These are phyloP conservation scores for Paramormyrops hopkinsi DNA, from an alignment of 2,797 vertebrate species.

Conservation along the genomic window DNA sequence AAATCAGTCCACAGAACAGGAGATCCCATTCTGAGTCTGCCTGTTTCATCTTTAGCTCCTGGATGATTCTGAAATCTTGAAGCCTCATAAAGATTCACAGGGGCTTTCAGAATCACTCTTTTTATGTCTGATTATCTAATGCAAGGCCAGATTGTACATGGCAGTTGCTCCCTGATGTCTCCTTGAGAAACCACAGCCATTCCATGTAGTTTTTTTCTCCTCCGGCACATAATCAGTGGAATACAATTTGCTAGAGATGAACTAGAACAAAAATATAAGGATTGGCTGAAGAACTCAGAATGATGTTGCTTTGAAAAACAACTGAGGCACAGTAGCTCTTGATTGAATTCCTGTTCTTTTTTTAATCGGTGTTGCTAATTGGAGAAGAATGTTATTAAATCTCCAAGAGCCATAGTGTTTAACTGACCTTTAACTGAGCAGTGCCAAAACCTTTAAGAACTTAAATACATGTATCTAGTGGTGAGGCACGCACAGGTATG, in stretches of 20 bases:
- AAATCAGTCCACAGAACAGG: background rate
- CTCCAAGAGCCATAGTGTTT: background rate
- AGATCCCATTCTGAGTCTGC: background rate
- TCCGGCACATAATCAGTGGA: background rate
- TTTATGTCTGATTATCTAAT: background rate
- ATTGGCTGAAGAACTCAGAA: background rate
- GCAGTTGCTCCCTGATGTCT: background rate
- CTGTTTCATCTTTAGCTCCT: background rate
- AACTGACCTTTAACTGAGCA: background rate
- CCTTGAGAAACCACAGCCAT: background rate
- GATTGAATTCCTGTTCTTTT: background rate
- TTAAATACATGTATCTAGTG: background rate
- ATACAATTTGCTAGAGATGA: background rate
- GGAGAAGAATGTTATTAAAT: background rate
- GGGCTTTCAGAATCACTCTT: background rate
- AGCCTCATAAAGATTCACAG: background rate
- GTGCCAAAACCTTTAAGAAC: background rate
- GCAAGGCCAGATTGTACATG: background rate
- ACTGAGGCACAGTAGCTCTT: background rate
- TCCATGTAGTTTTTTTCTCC: background rate
- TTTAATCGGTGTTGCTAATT: background rate
- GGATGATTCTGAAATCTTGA: background rate
- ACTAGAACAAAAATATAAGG: background rate
- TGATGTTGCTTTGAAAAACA: background rate
- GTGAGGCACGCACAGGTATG: background rate